phyloP scores from a whole-genome alignment of 1,140 invertebrate genomes.

The Drosophila punjabiensis region DNA sequence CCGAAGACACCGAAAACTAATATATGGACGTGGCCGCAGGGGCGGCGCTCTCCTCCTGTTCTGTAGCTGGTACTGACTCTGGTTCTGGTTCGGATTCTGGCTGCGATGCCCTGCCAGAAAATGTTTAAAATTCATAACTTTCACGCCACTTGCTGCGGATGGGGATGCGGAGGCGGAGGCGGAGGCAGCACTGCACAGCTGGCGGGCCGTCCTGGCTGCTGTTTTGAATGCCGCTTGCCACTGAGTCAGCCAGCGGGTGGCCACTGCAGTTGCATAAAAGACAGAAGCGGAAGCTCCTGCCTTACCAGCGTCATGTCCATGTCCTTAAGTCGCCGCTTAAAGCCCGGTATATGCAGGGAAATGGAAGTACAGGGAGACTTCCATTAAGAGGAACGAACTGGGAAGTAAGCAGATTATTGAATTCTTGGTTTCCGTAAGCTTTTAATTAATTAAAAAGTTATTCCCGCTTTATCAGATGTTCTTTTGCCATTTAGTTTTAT shows the following conservation, averaged over 20 bases:
- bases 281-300: slow-evolving; percentile 73
- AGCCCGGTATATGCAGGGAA: slow-evolving; percentile 24
- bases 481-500: neutral
- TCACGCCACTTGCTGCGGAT: slow-evolving; percentile 67
- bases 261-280: slow-evolving; percentile 83
- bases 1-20: slow-evolving; percentile 57
- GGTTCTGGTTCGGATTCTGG: slow-evolving; percentile 13
- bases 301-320: slow-evolving; percentile 56
- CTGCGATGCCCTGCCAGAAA: slow-evolving; percentile 57
- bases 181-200: slow-evolving; percentile 65
- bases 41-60: slow-evolving; percentile 51
- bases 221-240: slow-evolving; percentile 75
- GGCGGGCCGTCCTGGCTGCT: slow-evolving; percentile 70
- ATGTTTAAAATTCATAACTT: slow-evolving; percentile 84
- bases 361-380: slow-evolving; percentile 26
- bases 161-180: slow-evolving; percentile 40
- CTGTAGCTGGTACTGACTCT: slow-evolving; percentile 1
- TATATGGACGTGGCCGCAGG: slow-evolving; percentile 50
- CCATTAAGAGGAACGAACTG: no score
- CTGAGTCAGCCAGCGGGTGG: slow-evolving; percentile 69
- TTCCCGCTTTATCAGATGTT: neutral
- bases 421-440: neutral
- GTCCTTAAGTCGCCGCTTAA: slow-evolving; percentile 45
- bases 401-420: neutral
- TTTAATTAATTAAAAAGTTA: slow-evolving; percentile 12